phyloP scores from a whole-genome alignment of 1,140 invertebrate species.

The Hylyphantes graminicola region DNA sequence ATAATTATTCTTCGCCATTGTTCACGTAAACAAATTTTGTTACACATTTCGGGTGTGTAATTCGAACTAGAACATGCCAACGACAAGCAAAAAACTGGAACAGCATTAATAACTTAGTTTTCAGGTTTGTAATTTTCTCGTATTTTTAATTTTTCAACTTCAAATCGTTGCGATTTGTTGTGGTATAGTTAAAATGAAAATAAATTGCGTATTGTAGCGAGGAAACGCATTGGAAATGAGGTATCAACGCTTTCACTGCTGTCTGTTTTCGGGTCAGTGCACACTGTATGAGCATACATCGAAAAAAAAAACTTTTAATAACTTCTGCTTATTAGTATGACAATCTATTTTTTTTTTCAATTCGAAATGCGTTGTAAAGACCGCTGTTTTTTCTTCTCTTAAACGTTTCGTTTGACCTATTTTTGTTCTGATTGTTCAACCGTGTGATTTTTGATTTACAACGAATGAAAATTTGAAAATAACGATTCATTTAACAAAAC shows the following conservation, averaged over 20 bases:
- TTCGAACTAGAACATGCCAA: no score
- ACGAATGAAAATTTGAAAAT: no score
- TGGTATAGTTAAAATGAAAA: no score
- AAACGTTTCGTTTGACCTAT: slow-evolving; percentile 27
- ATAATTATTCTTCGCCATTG: no score
- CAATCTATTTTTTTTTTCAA: slow-evolving; percentile 3
- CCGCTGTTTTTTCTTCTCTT: neutral
- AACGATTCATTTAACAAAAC: no score
- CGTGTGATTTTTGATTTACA: slow-evolving; percentile 12
- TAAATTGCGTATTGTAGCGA: neutral
- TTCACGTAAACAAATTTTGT: no score
- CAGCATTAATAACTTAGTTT: no score
- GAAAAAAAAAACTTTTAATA: neutral
- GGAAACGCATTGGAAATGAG: slow-evolving; percentile 29
- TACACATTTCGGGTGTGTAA: no score
- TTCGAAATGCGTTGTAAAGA: slow-evolving; percentile 21
- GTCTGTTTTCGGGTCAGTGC: slow-evolving; percentile 35
- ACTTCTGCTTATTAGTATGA: slow-evolving; percentile 1
- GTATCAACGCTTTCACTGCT: slow-evolving; percentile 41
- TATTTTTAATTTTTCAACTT: no score
- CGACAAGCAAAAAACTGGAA: no score
- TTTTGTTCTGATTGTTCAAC: slow-evolving; percentile 10
- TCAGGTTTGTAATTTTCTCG: no score
- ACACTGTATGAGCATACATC: neutral
- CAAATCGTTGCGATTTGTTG: no score